These are phyloP conservation scores for Macrotrachela quadricornifera DNA, from an alignment of 1,140 invertebrate species.

Conservation along the genomic window DNA sequence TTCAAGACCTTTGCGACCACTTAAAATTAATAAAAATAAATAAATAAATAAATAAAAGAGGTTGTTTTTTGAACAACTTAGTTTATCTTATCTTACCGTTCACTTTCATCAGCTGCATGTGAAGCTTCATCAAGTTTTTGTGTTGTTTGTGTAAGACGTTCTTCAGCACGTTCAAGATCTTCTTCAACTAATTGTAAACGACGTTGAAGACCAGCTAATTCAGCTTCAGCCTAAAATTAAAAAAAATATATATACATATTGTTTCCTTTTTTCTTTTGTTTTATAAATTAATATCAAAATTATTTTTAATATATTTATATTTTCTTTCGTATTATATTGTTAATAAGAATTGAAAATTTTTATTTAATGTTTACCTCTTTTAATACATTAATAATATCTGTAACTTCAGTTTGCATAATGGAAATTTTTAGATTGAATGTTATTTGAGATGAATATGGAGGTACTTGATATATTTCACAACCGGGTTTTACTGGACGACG, in stretches of 20 bases:
- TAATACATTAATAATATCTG: constrained; percentile 86
- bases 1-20: constrained; percentile 97
- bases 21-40: constrained; percentile 22
- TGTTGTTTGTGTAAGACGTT: constrained; percentile 80
- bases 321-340: too few species aligned
- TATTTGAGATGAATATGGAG: constrained; percentile 1
- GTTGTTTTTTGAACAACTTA: neutral
- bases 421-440: constrained; percentile 71
- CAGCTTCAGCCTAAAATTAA: constrained; percentile 64
- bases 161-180: constrained; percentile 90
- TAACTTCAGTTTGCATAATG: constrained; percentile 81
- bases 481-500: neutral
- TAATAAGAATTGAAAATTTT: too few species aligned
- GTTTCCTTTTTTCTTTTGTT: too few species aligned
- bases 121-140: constrained; percentile 93
- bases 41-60: neutral
- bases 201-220: constrained; percentile 87
- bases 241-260: too few species aligned
- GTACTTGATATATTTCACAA: constrained; percentile 9
- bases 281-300: too few species aligned
- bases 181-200: constrained; percentile 94
- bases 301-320: too few species aligned
- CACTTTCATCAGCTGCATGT: constrained; percentile 93
- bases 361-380: constrained; percentile 49
- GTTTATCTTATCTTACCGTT: constrained; percentile 54